These are phyloP conservation scores for Ellobium chinense DNA, from an alignment of 2,888 invertebrate species.

Conservation along the genomic window DNA sequence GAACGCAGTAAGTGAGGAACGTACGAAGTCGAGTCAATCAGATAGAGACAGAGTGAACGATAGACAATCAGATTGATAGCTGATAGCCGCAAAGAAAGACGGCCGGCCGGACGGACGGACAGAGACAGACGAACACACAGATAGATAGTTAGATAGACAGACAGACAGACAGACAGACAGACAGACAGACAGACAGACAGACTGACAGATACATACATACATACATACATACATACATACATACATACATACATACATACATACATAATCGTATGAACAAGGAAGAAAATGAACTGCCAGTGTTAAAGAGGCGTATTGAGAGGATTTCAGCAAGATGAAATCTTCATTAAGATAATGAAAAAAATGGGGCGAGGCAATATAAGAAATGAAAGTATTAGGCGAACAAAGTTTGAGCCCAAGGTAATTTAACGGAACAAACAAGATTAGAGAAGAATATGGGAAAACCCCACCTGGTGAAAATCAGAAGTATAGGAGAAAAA, in stretches of 20 bases:
- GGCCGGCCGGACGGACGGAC: neutral
- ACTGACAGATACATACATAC: conserved; percentile 4
- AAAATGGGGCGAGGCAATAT: no score
- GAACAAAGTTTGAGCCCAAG: no score
- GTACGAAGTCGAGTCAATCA: no score
- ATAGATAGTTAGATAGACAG: neutral
- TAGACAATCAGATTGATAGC: neutral
- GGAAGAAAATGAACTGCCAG: neutral
- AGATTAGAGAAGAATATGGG: no score
- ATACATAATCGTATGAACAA: neutral
- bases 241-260: conserved; percentile 7
- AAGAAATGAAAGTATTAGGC: no score
- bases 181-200: conserved; percentile 1
- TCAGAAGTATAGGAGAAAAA: no score
- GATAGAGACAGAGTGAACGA: neutral
- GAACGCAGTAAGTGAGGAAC: no score
- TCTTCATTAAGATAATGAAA: no score
- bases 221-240: conserved; percentile 7
- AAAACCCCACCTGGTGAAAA: no score
- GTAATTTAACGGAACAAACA: no score
- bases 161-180: neutral
- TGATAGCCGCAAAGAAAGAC: neutral
- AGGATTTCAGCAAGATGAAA: no score
- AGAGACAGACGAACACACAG: neutral
- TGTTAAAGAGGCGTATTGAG: no score